phyloP scores from a whole-genome alignment of 2,797 vertebrate genomes.

The Eulemur rubriventer region DNA sequence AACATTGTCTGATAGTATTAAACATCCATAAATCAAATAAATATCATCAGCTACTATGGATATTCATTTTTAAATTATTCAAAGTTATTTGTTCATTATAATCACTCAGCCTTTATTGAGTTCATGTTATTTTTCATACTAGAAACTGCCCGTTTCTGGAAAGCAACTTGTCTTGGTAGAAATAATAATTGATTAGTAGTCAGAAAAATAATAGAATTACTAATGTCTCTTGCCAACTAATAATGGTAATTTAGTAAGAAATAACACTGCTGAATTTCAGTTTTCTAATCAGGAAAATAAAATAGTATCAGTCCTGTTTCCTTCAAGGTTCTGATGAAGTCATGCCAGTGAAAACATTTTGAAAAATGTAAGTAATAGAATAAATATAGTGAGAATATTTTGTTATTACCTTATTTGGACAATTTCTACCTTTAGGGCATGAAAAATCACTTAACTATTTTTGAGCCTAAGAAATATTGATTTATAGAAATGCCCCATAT shows the following conservation, averaged over 20 bases:
- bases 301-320: not conserved
- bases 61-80: not conserved
- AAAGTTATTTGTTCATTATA: not conserved
- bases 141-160: not conserved
- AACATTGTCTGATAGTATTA: not conserved
- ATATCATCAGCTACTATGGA: not conserved
- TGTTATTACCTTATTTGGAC: not conserved
- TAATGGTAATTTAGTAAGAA: not conserved
- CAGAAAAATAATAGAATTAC: not conserved
- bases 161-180: not conserved
- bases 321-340: not conserved
- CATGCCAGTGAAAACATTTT: not conserved
- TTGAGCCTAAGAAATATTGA: no score
- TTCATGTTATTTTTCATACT: not conserved
- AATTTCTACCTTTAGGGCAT: not conserved
- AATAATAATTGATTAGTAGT: not conserved
- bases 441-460: not conserved
- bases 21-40: slow-evolving; percentile 7
- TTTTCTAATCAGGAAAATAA: not conserved
- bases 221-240: not conserved
- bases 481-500: no score
- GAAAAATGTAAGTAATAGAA: not conserved
- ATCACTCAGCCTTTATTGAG: not conserved
- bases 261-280: not conserved
- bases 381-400: not conserved